phyloP scores from a whole-genome alignment of 2,113 vertebrate genomes.

The Paradoxurus hermaphroditus region DNA sequence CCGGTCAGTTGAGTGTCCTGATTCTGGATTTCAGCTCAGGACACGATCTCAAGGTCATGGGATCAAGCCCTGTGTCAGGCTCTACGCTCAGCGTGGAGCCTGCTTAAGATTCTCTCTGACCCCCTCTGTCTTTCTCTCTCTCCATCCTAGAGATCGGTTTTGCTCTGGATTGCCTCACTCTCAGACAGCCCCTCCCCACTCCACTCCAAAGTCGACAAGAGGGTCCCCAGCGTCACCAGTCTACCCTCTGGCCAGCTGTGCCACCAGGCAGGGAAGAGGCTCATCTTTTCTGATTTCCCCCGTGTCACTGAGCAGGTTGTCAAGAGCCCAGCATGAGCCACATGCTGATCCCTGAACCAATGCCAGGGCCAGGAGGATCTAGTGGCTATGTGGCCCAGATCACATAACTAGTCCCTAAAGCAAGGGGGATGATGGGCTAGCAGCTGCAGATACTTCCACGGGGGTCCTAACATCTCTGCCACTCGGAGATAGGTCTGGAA shows the following conservation, averaged over 20 bases:
- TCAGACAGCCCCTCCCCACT: not conserved
- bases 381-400: not conserved
- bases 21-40: too few species aligned
- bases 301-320: not conserved
- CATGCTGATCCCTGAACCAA: not conserved
- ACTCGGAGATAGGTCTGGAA: not conserved
- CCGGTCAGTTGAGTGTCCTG: too few species aligned
- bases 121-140: not conserved
- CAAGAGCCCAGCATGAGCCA: not conserved
- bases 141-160: not conserved
- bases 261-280: not conserved
- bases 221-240: not conserved
- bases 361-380: not conserved
- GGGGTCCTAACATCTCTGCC: not conserved
- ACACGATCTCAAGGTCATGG: too few species aligned
- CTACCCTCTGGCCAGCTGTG: not conserved
- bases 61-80: too few species aligned
- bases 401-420: not conserved
- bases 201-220: not conserved
- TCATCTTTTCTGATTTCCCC: not conserved
- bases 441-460: not conserved
- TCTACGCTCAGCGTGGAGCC: too few species aligned
- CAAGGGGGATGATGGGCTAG: not conserved
- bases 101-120: too few species aligned
- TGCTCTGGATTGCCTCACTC: not conserved